These are phyloP conservation scores for Dinoponera quadriceps DNA, from an alignment of 1,140 invertebrate genomes.

Conservation along the genomic window DNA sequence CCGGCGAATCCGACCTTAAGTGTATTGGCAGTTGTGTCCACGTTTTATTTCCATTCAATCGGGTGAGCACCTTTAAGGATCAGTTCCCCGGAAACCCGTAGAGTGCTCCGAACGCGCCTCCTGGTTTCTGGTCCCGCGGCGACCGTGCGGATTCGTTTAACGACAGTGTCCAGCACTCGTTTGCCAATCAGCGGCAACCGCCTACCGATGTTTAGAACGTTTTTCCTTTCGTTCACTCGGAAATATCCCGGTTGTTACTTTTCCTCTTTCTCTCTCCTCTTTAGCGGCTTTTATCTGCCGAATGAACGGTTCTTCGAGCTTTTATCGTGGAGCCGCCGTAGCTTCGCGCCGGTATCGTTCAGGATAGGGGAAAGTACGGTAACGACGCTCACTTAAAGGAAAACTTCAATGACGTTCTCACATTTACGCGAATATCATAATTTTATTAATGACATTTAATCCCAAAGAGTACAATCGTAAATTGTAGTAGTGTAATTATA, in stretches of 20 bases:
- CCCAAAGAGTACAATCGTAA: no score
- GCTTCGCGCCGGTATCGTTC: no score
- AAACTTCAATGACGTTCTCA: no score
- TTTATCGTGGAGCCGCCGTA: no score
- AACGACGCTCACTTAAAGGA: no score
- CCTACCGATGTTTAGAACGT: not conserved
- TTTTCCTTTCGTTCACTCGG: not conserved
- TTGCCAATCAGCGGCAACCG: conserved; percentile 8
- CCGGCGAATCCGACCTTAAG: conserved; percentile 72
- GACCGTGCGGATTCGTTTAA: conserved; percentile 33
- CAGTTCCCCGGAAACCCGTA: conserved; percentile 67
- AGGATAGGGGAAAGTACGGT: no score
- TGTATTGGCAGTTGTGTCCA: conserved; percentile 79
- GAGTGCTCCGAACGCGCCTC: conserved; percentile 56
- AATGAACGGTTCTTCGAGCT: not conserved
- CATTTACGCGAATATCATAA: no score
- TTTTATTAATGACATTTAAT: no score
- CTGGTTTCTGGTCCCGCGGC: conserved; percentile 38
- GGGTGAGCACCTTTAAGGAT: conserved; percentile 74
- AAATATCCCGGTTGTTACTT: not conserved
- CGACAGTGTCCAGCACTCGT: not conserved
- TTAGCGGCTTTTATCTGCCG: not conserved
- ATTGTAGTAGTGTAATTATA: no score
- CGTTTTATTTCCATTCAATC: conserved; percentile 79
- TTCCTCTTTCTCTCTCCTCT: not conserved